Conservation (phyloP, 2,113 vertebrate genomes). For the Dolichallabes microphthalmus region DNA sequence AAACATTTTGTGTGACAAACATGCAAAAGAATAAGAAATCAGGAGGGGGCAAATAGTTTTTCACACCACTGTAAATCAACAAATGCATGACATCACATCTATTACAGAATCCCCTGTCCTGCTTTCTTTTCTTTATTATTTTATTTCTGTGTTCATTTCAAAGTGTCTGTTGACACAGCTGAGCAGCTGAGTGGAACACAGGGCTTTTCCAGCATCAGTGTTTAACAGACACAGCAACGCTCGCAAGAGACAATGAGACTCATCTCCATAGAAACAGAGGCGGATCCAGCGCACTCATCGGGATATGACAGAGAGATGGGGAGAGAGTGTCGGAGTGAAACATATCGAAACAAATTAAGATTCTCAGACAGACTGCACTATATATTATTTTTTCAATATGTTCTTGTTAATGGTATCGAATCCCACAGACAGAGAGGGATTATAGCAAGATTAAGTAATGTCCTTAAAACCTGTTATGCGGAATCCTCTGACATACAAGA, state of each 20-base stretch:
- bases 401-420: background rate
- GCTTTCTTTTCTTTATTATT: background rate
- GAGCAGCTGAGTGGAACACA: constrained; percentile 31
- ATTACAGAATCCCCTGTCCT: background rate
- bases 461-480: background rate
- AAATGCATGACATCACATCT: background rate
- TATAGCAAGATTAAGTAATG: background rate
- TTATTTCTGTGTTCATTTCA: constrained; percentile 6
- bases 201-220: constrained; percentile 47
- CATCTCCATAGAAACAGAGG: constrained; percentile 76
- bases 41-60: no score
- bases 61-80: no score
- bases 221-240: constrained; percentile 53
- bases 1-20: no score
- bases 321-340: constrained; percentile 6
- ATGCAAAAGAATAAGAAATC: no score
- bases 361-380: background rate
- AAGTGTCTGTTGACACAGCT: constrained; percentile 37
- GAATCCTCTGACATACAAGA: background rate
- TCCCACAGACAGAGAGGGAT: background rate
- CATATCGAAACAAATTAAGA: background rate
- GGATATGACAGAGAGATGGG: constrained; percentile 12
- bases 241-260: constrained; percentile 61
- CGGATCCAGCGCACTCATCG: constrained; percentile 42
- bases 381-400: background rate